Conservation (phyloP, 2,797 vertebrate species). For the Rallus crepitans region DNA sequence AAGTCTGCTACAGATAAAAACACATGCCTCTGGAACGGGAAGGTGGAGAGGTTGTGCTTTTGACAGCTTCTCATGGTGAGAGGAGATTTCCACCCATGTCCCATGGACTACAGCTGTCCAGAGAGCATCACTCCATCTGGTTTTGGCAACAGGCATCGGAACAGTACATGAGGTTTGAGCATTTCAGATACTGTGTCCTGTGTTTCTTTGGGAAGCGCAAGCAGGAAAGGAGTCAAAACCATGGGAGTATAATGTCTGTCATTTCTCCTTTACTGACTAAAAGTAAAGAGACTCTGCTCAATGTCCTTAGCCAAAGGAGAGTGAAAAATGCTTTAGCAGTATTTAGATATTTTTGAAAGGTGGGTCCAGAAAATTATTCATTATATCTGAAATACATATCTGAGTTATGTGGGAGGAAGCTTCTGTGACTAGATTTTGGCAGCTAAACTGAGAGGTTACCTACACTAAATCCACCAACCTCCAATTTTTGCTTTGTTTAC, state of each 20-base stretch:
- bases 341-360: neutral
- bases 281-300: neutral
- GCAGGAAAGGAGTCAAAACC: neutral
- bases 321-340: neutral
- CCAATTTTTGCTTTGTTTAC: neutral
- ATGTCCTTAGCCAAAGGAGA: neutral
- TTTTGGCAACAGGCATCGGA: neutral
- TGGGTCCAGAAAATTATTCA: neutral
- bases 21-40: fast-evolving
- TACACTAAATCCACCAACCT: fast-evolving
- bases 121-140: neutral
- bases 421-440: neutral
- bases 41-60: neutral
- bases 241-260: neutral
- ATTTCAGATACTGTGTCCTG: neutral
- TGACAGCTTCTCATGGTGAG: neutral
- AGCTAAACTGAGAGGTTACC: neutral
- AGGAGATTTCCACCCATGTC: fast-evolving
- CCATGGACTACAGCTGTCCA: neutral
- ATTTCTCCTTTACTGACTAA: neutral
- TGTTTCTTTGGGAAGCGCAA: neutral
- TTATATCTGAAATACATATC: neutral
- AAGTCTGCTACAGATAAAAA: neutral
- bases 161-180: fast-evolving
- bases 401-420: neutral